These are phyloP conservation scores for Coccyzus lansbergi DNA, from an alignment of 2,797 vertebrate genomes.

Conservation along the genomic window DNA sequence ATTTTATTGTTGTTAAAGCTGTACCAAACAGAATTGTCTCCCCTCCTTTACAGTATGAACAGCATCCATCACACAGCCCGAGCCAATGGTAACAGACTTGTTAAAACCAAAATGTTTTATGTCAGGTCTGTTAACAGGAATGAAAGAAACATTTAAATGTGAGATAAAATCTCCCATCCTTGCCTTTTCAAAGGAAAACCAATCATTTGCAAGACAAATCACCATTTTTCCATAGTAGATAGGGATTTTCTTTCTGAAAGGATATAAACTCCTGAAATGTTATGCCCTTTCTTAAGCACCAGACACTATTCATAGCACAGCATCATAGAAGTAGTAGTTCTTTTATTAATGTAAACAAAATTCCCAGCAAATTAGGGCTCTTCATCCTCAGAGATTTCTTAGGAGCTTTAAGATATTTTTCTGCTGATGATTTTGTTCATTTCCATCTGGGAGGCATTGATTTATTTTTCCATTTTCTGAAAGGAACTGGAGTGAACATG, in stretches of 20 bases:
- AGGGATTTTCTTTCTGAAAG: constrained; percentile 25
- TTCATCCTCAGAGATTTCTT: constrained; percentile 19
- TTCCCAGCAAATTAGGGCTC: not conserved
- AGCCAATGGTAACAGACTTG: not conserved
- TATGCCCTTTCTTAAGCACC: not conserved
- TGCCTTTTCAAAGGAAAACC: constrained; percentile 18
- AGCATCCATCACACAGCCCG: not conserved
- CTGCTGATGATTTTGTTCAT: constrained; percentile 17
- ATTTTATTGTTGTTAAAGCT: not conserved
- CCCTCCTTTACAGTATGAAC: not conserved
- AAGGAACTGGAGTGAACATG: constrained; percentile 61
- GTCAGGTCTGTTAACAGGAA: not conserved
- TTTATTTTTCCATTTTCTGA: constrained; percentile 58
- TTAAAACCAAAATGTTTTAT: not conserved
- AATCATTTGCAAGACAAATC: constrained; percentile 19
- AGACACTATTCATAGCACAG: not conserved
- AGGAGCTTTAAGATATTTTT: constrained; percentile 38
- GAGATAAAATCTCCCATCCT: not conserved
- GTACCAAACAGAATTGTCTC: not conserved
- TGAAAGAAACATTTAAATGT: not conserved
- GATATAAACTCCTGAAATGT: constrained; percentile 28
- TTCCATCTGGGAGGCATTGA: constrained; percentile 49
- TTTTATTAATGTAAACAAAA: constrained; percentile 40
- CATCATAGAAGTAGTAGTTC: constrained; percentile 5
- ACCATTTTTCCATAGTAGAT: not conserved